A percentile compares a stretch with the other conserved stretches of the same genome.
These are phyloP conservation scores for Bradypodion pumilum DNA, from an alignment of 2,797 vertebrate genomes.

Conservation along the genomic window DNA sequence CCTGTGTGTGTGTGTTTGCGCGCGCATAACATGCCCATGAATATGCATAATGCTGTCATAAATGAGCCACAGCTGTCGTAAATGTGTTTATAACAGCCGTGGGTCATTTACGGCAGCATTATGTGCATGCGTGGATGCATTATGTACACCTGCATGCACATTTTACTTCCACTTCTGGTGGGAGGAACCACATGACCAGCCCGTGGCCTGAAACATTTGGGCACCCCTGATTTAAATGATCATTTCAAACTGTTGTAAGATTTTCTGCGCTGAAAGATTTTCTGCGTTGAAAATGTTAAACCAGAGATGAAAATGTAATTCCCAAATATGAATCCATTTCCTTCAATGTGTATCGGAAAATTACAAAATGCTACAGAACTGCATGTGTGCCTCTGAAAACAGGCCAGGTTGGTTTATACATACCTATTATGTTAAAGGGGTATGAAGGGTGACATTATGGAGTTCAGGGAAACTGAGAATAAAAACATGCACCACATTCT, in stretches of 20 bases:
- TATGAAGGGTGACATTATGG: neutral
- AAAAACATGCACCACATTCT: neutral
- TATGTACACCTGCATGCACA: no score
- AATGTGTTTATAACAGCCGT: no score
- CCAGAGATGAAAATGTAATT: neutral
- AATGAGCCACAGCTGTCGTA: no score
- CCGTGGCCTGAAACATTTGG: no score
- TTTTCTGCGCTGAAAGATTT: neutral
- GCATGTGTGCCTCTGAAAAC: neutral
- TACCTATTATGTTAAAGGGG: neutral
- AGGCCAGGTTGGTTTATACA: neutral
- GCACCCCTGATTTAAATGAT: no score
- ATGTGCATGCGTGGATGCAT: no score
- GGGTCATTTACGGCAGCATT: no score
- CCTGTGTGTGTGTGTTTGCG: no score
- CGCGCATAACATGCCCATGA: no score
- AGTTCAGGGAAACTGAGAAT: neutral
- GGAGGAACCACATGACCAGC: no score
- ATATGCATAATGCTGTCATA: no score
- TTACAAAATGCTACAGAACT: neutral
- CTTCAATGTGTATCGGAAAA: neutral
- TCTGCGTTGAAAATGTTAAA: neutral
- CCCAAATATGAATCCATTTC: neutral
- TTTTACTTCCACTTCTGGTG: no score
- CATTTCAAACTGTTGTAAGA: neutral